Conservation (phyloP, 92 coral and sea anemone species). For the Umimayanthus chanpuru region DNA sequence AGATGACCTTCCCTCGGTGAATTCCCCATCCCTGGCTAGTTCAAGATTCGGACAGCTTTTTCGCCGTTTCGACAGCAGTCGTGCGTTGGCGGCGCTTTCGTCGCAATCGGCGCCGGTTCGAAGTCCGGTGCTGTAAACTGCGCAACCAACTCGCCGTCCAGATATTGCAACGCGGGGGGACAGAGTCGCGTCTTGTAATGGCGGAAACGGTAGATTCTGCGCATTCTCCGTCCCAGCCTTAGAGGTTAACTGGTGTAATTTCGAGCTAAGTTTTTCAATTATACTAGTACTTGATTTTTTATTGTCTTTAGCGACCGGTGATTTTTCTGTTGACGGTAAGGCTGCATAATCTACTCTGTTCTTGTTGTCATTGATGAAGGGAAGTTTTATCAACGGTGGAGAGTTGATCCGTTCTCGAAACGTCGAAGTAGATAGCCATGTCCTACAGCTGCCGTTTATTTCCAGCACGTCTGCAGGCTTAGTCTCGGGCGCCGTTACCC, state of each 20-base stretch:
- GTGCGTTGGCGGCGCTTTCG: not conserved
- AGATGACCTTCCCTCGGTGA: not conserved
- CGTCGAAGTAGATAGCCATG: not conserved
- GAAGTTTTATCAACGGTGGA: no score
- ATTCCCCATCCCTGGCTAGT: not conserved
- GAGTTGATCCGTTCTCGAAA: slow-evolving; percentile 19
- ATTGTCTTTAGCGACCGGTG: not conserved
- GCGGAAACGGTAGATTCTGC: not conserved
- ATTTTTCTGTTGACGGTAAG: not conserved
- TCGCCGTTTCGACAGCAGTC: not conserved
- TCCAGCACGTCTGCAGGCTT: not conserved
- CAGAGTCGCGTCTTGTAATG: not conserved
- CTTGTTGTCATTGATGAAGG: not conserved
- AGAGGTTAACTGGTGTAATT: not conserved
- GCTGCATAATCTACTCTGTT: not conserved
- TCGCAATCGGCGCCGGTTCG: not conserved
- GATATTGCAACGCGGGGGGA: not conserved
- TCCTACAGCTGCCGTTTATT: not conserved
- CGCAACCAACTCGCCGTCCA: not conserved
- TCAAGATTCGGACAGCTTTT: not conserved
- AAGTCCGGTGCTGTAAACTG: not conserved
- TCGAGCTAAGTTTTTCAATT: slow-evolving; percentile 15
- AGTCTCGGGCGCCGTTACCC: not conserved
- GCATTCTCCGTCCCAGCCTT: not conserved
- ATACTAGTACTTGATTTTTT: slow-evolving; percentile 2